A percentile compares a stretch with the other conserved stretches of the same genome.
Conservation (phyloP, 2,113 vertebrate species). For the Muntiacus reevesi region DNA sequence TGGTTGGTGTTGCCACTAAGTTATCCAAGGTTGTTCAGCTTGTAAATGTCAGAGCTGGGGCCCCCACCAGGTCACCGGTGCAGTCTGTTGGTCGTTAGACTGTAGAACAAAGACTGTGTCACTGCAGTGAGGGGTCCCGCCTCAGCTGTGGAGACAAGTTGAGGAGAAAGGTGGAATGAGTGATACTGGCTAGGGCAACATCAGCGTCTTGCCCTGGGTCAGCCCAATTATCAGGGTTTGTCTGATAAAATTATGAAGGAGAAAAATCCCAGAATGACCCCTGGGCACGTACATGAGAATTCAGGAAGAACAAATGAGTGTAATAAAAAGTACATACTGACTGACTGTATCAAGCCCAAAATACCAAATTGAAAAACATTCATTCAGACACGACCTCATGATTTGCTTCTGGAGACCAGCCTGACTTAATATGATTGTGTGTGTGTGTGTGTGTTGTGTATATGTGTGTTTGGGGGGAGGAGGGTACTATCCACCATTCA, state of each 20-base stretch:
- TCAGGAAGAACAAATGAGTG: conserved; percentile 39
- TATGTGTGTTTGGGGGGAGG: not conserved
- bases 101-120: conserved; percentile 21
- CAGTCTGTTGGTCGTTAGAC: not conserved
- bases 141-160: not conserved
- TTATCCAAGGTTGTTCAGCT: conserved; percentile 1
- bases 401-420: conserved; percentile 6
- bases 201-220: not conserved
- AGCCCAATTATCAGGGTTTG: conserved; percentile 60
- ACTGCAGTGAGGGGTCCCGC: not conserved
- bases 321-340: not conserved
- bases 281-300: not conserved
- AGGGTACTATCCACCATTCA: not conserved
- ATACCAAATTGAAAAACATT: not conserved
- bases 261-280: conserved; percentile 20
- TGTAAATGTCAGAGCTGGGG: not conserved
- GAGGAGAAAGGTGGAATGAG: not conserved
- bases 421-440: not conserved
- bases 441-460: not conserved
- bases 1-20: conserved; percentile 18
- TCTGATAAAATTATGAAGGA: conserved; percentile 53
- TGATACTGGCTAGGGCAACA: not conserved
- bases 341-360: not conserved
- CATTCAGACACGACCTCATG: not conserved
- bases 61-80: conserved; percentile 3